Evolutionary conservation across 2,113 vertebrate genomes (phyloP).

Genomic region (Hippocampus zosterae): DNA sequence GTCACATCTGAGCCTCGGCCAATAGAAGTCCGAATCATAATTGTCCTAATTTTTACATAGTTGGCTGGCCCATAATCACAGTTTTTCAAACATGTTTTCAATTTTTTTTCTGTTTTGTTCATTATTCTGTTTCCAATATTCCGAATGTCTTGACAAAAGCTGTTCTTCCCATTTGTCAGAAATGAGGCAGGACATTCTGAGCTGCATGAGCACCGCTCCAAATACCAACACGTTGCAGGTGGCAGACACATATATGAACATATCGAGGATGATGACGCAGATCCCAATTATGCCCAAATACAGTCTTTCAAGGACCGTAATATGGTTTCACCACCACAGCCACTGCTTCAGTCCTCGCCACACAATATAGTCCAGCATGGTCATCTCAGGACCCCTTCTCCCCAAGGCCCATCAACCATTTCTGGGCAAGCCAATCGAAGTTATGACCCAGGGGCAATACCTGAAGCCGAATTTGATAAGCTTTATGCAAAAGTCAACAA

Average conservation of each 20-base stretch:
- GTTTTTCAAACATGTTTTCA: background rate
- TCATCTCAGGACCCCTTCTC: constrained; percentile 72
- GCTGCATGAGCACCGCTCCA: constrained; percentile 76
- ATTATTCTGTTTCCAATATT: background rate
- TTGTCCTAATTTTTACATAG: background rate
- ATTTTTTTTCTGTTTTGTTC: background rate
- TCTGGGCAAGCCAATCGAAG: constrained; percentile 42
- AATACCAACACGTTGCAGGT: constrained; percentile 49
- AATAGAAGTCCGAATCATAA: background rate
- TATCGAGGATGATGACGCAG: constrained; percentile 88
- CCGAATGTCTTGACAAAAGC: background rate
- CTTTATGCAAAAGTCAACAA: constrained; percentile 97
- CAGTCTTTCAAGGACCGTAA: constrained; percentile 82
- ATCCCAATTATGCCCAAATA: constrained; percentile 94
- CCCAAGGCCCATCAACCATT: constrained; percentile 44
- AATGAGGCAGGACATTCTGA: constrained; percentile 88
- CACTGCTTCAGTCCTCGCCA: constrained; percentile 35
- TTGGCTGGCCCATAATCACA: background rate
- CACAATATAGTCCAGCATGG: constrained; percentile 45
- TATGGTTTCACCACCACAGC: constrained; percentile 52
- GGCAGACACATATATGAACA: constrained; percentile 66
- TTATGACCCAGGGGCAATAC: constrained; percentile 52
- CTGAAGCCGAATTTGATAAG: constrained; percentile 82
- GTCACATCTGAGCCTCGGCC: background rate
- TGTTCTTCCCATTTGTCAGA: constrained; percentile 61